These are phyloP conservation scores for Drosophila pseudotakahashii DNA, from an alignment of 2,888 invertebrate genomes.

Conservation along the genomic window DNA sequence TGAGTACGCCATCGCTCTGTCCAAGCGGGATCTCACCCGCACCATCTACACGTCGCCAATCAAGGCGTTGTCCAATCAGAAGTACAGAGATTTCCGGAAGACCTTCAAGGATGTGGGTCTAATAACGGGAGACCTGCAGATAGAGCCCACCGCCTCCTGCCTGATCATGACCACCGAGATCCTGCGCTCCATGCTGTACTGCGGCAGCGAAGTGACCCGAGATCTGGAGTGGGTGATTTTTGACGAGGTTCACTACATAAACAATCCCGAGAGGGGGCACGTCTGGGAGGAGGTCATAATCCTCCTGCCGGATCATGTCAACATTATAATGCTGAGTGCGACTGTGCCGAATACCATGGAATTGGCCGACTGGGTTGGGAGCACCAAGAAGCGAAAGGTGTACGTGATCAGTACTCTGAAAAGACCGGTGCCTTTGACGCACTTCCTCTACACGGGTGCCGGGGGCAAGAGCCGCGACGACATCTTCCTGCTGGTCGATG, in stretches of 20 bases:
- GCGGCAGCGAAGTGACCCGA: slow-evolving; percentile 95
- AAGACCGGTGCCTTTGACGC: slow-evolving; percentile 97
- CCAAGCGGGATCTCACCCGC: slow-evolving; percentile 95
- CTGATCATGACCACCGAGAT: slow-evolving; percentile 99
- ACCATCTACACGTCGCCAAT: slow-evolving; percentile 99
- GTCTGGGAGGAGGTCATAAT: slow-evolving; percentile 99
- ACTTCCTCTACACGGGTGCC: slow-evolving; percentile 93
- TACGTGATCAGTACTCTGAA: slow-evolving; percentile 97
- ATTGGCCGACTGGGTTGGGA: slow-evolving; percentile 97
- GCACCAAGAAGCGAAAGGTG: slow-evolving; percentile 93
- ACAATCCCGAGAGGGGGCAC: slow-evolving; percentile 98
- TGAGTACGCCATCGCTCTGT: slow-evolving; percentile 99
- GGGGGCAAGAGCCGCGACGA: slow-evolving; percentile 89
- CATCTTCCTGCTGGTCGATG: slow-evolving; percentile 91
- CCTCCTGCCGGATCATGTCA: slow-evolving; percentile 96
- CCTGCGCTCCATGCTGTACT: slow-evolving; percentile 97
- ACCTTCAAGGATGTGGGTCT: slow-evolving; percentile 97
- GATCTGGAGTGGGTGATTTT: slow-evolving; percentile 99
- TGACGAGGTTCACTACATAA: slow-evolving; percentile 99
- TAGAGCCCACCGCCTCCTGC: slow-evolving; percentile 96
- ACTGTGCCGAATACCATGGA: slow-evolving; percentile 98
- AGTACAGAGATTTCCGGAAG: slow-evolving; percentile 97
- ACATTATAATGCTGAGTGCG: slow-evolving; percentile 98
- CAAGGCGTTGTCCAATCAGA: slow-evolving; percentile 99
- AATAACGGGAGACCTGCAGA: slow-evolving; percentile 97